Percentiles rank a stretch among this genome's conserved stretches.
These are phyloP conservation scores for Sinocyclocheilus maitianheensis DNA, from an alignment of 2,113 vertebrate genomes.

Conservation along the genomic window DNA sequence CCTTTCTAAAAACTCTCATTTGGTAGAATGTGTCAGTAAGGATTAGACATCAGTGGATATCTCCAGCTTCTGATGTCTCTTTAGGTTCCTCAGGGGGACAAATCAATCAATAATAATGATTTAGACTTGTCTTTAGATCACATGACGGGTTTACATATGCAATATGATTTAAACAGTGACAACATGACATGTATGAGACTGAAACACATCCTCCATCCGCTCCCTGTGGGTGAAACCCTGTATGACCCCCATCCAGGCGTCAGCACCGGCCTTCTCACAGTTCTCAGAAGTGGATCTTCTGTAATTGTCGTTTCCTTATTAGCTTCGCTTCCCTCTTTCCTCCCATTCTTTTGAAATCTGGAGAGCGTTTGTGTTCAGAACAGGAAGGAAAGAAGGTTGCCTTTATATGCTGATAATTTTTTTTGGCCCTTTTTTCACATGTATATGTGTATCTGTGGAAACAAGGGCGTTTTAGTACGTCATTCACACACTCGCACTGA, in stretches of 20 bases:
- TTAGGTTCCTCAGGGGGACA: neutral
- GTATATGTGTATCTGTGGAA: slow-evolving; percentile 61
- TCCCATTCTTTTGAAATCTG: slow-evolving; percentile 71
- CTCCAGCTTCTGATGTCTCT: neutral
- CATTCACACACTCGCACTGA: slow-evolving; percentile 65
- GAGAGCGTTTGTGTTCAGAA: slow-evolving; percentile 64
- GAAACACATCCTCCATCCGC: slow-evolving; percentile 17
- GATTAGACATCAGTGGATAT: neutral
- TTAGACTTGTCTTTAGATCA: slow-evolving; percentile 5
- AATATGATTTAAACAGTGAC: neutral
- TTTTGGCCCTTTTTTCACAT: slow-evolving; percentile 40
- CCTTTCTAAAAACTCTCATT: neutral
- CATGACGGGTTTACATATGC: neutral
- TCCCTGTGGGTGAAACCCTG: slow-evolving; percentile 17
- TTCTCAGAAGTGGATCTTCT: slow-evolving; percentile 45
- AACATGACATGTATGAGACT: neutral
- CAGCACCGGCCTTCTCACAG: slow-evolving; percentile 2
- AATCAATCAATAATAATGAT: slow-evolving; percentile 14
- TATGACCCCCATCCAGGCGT: neutral
- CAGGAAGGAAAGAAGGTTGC: slow-evolving; percentile 75
- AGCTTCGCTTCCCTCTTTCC: slow-evolving; percentile 68
- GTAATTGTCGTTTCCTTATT: slow-evolving; percentile 62
- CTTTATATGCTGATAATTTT: slow-evolving; percentile 75
- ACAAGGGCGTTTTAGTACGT: slow-evolving; percentile 72
- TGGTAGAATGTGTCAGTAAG: neutral